Evolutionary conservation across 1,140 invertebrate genomes (phyloP).

Genomic region (Hetaerina americana): DNA sequence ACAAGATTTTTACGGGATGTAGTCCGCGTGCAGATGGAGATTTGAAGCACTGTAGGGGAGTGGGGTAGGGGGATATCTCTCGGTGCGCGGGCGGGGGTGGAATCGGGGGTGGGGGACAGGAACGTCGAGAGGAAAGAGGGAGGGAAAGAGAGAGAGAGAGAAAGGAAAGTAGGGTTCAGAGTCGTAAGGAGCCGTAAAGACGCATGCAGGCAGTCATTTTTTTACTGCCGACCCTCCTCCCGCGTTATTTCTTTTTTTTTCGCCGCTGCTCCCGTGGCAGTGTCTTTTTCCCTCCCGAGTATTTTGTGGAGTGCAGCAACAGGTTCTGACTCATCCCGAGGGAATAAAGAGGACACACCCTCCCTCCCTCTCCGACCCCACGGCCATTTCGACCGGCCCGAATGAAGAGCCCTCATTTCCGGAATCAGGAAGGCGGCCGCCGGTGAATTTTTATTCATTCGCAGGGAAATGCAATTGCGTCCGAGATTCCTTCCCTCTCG

Average conservation of each 20-base stretch:
- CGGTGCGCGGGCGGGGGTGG: background rate
- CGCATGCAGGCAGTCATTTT: background rate
- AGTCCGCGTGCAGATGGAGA: background rate
- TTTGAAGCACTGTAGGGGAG: too few species aligned
- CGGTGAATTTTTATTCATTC: too few species aligned
- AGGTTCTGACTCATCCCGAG: too few species aligned
- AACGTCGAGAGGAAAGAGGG: background rate
- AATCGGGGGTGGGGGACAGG: background rate
- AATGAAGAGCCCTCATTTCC: too few species aligned
- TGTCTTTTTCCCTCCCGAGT: background rate
- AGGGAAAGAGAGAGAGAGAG: background rate
- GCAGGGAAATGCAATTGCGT: too few species aligned
- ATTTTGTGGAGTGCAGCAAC: background rate
- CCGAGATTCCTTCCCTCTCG: too few species aligned
- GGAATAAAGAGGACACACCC: too few species aligned
- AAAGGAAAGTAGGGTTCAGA: background rate
- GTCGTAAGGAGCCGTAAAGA: background rate
- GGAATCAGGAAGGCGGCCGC: too few species aligned
- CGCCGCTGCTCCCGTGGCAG: background rate
- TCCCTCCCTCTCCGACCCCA: too few species aligned
- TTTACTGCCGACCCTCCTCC: background rate
- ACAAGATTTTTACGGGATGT: background rate
- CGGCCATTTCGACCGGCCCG: too few species aligned
- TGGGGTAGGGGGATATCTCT: too few species aligned
- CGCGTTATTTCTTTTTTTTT: background rate